Evolutionary conservation across 2,113 vertebrate species (phyloP), one percentile per base, ranked within the genome.

Genomic region (Anser cygnoides): DNA sequence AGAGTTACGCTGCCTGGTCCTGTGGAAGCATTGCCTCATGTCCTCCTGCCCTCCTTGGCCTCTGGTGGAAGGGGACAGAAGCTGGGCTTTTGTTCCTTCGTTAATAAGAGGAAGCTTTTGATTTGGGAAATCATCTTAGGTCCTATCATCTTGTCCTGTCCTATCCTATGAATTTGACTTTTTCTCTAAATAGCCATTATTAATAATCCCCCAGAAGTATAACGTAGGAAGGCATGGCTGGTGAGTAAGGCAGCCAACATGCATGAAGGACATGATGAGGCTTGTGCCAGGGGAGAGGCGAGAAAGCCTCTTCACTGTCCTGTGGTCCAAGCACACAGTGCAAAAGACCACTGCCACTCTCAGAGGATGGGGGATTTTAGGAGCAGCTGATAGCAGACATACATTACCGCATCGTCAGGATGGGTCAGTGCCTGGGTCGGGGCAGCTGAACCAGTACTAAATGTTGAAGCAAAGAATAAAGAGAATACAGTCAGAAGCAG

Each of bases 201-300:
- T 84, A 57, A 18, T 78, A 78, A 84, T 79, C 46, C 35, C 35
- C 62, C 22, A 13, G 62, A 89, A 82, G 35, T 83, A 4, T 44
- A 22, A 20, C 25, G 11, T 22, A 44, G 70, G 49, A 71, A 89
- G 74, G 54, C 50, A 79, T 62, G 58, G 84, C 72, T 83, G 71
- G 43, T 93, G 87, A 96, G 74, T 91, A 94, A 96, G 87, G 72
- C 87, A 82, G 63, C 25, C 65, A 18, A 4, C 2, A 23, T 81
- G 76, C 83, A 26, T 16, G 16, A 62, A 54, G 62, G 35, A 87
- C 89, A 2, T 58, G 92, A 87, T 37, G 75, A 62, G 87, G 71
- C 94, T 95, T 94, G 94, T 50, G 44, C 43, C 13, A 20, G 46
- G 63, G n/a, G 71, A 80, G 46, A 76, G 37, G 41, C 50, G 77